A percentile compares a stretch with the other conserved stretches of the same genome.
These are phyloP conservation scores for Columba guinea DNA, from an alignment of 2,797 vertebrate species.

Conservation along the genomic window DNA sequence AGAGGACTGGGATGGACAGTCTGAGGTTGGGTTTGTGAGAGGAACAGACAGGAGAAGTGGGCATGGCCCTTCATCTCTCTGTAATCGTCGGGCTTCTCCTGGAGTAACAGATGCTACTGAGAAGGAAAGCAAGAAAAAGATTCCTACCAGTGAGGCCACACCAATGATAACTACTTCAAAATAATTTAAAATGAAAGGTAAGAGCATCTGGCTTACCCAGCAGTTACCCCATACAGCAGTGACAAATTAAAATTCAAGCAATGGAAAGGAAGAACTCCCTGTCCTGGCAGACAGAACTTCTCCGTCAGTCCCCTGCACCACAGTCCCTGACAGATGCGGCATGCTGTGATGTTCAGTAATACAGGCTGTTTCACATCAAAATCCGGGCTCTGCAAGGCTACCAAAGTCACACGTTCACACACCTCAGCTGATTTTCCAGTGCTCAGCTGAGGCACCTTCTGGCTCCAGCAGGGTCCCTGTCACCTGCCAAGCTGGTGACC, in stretches of 20 bases:
- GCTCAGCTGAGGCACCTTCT: neutral
- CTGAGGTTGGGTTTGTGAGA: neutral
- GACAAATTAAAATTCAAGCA: neutral
- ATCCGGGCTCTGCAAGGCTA: neutral
- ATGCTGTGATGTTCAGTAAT: neutral
- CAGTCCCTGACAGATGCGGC: neutral
- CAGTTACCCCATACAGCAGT: neutral
- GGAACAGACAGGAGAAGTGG: neutral
- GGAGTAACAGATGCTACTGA: neutral
- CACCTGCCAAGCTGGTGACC: neutral
- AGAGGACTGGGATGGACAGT: neutral
- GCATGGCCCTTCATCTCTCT: neutral
- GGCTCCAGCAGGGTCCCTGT: neutral
- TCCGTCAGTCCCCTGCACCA: accelerated
- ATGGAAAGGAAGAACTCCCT: neutral
- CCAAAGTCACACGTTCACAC: neutral
- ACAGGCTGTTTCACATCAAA: neutral
- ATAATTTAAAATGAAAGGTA: neutral
- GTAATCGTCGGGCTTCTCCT: accelerated
- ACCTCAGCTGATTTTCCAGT: neutral
- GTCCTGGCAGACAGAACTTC: neutral
- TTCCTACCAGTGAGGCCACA: neutral
- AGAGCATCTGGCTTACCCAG: neutral
- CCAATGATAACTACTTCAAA: neutral
- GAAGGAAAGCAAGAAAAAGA: neutral